Evolutionary conservation across 1,140 invertebrate species (phyloP).

Genomic region (Mactra quadrangularis): DNA sequence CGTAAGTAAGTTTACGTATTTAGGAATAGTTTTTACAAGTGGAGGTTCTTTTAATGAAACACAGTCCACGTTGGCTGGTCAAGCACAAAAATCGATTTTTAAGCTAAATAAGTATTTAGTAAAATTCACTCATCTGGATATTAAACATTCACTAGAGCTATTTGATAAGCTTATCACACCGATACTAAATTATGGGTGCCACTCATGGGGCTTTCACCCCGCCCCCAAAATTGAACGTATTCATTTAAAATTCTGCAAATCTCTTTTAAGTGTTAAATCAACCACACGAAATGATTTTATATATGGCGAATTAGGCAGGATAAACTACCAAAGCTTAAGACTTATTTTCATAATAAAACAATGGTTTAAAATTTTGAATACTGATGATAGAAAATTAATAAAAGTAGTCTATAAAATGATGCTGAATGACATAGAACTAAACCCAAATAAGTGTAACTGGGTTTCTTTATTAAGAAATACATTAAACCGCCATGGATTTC

Average conservation of each 20-base stretch:
- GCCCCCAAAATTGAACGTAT: background rate
- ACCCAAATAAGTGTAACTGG: constrained; percentile 17
- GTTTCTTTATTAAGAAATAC: background rate
- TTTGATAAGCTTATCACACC: constrained; percentile 5
- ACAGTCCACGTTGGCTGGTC: constrained; percentile 4
- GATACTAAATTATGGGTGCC: background rate
- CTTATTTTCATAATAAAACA: constrained; percentile 12
- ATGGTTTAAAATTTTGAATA: constrained; percentile 4
- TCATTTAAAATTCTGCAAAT: background rate
- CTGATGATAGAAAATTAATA: background rate
- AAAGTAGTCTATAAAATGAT: constrained; percentile 6
- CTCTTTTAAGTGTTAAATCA: background rate
- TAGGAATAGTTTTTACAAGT: constrained; percentile 7
- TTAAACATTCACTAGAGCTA: background rate
- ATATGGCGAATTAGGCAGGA: background rate
- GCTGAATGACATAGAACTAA: background rate
- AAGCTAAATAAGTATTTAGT: background rate
- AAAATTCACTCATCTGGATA: background rate
- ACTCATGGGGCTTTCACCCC: background rate
- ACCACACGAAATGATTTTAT: constrained; percentile 11
- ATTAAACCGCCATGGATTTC: background rate
- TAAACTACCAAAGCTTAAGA: background rate
- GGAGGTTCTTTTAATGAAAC: constrained; percentile 6
- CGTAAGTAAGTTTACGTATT: constrained; percentile 14
- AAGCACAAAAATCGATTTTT: constrained; percentile 13